A percentile compares a stretch with the other conserved stretches of the same genome.
phyloP scores from a whole-genome alignment of 2,797 vertebrate genomes.

The Aplochiton taeniatus region DNA sequence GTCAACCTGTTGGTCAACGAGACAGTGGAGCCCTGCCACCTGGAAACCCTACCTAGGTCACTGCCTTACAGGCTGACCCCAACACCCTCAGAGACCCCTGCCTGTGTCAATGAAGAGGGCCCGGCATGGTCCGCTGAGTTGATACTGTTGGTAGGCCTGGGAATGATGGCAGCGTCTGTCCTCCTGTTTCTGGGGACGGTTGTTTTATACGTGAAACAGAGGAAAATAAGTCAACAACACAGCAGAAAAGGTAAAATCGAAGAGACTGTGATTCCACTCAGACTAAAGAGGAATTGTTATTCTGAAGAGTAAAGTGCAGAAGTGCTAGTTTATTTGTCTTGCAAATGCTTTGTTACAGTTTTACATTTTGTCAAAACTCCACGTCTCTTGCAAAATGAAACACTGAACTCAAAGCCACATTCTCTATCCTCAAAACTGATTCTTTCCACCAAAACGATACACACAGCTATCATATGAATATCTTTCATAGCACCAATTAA shows the following conservation, averaged over 20 bases:
- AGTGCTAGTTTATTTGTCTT: no score
- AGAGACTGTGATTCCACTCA: conserved; percentile 66
- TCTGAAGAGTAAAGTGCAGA: conserved; percentile 40
- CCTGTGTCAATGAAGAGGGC: conserved; percentile 43
- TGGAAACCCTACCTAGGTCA: conserved; percentile 64
- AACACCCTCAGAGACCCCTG: conserved; percentile 35
- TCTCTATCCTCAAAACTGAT: no score
- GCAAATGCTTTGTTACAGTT: no score
- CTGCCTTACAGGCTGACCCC: conserved; percentile 33
- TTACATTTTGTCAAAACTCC: no score
- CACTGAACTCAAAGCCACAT: no score
- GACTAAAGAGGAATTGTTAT: conserved; percentile 60
- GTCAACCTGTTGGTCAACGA: conserved; percentile 79
- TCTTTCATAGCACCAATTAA: no score
- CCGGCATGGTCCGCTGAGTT: conserved; percentile 36
- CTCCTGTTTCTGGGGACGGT: conserved; percentile 55
- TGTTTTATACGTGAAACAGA: conserved; percentile 62
- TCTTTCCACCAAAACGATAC: no score
- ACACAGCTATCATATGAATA: no score
- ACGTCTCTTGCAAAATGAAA: no score
- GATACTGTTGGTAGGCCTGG: conserved; percentile 56
- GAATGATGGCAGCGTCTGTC: conserved; percentile 61
- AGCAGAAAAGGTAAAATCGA: conserved; percentile 18
- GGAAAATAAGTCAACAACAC: conserved; percentile 29
- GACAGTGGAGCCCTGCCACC: conserved; percentile 63